Conservation (phyloP, 2,888 invertebrate genomes). For the Catocala fraxini region DNA sequence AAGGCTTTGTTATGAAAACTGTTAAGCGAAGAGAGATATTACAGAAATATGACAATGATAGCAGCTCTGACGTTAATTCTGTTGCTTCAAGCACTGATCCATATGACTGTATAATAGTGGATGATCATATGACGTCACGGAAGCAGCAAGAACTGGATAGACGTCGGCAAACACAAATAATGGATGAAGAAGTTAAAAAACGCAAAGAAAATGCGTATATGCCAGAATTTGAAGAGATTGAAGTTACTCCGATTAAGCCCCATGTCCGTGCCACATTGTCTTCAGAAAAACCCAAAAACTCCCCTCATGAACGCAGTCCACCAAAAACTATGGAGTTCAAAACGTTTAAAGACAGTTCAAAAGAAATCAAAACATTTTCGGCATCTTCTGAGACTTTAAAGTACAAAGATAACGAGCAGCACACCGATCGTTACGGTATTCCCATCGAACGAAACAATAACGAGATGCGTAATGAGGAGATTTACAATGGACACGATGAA, state of each 20-base stretch:
- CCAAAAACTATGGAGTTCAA: constrained; percentile 84
- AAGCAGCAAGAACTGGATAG: constrained; percentile 84
- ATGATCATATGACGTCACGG: constrained; percentile 90
- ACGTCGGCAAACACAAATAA: constrained; percentile 75
- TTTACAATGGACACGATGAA: constrained; percentile 79
- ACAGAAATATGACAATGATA: constrained; percentile 90
- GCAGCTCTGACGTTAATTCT: constrained; percentile 89
- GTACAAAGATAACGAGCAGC: constrained; percentile 80
- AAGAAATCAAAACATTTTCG: constrained; percentile 84
- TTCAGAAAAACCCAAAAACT: constrained; percentile 77
- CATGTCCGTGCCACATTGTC: constrained; percentile 79
- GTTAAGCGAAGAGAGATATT: constrained; percentile 92
- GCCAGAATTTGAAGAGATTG: constrained; percentile 85
- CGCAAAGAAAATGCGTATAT: constrained; percentile 81
- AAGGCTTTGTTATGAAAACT: constrained; percentile 90
- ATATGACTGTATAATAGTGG: constrained; percentile 94
- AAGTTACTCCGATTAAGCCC: constrained; percentile 83
- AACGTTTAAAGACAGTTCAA: constrained; percentile 84
- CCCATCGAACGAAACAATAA: constrained; percentile 78
- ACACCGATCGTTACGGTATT: constrained; percentile 80
- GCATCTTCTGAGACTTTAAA: constrained; percentile 85
- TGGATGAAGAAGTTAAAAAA: constrained; percentile 76
- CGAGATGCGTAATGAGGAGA: constrained; percentile 70
- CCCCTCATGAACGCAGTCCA: constrained; percentile 76
- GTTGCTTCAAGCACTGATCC: constrained; percentile 91